Evolutionary conservation across 2,797 vertebrate species (phyloP).

Genomic region (Arrhamphus sclerolepis): DNA sequence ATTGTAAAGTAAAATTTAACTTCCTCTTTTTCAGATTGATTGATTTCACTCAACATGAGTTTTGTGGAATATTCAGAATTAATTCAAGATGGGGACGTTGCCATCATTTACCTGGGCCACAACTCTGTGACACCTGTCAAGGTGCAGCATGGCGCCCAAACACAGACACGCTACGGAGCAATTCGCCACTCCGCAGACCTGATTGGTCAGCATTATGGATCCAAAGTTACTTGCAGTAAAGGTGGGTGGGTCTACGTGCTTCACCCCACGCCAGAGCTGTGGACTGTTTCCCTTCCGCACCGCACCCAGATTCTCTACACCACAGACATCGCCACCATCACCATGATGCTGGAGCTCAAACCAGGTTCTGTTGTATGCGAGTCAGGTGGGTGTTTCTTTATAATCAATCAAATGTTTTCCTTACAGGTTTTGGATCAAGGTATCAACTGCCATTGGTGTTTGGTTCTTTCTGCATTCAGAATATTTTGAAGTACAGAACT

Average conservation of each 20-base stretch:
- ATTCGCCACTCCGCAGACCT: conserved; percentile 93
- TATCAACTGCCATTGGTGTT: too few relatives aligned
- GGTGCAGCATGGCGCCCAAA: conserved; percentile 89
- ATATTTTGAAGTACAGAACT: too few relatives aligned
- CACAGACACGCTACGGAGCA: conserved; percentile 94
- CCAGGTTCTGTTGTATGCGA: conserved; percentile 95
- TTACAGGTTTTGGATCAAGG: not conserved
- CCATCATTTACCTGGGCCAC: conserved; percentile 90
- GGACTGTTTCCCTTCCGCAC: conserved; percentile 93
- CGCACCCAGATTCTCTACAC: conserved; percentile 98
- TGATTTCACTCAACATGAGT: conserved; percentile 85
- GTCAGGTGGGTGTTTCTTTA: conserved; percentile 83
- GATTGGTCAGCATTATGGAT: conserved; percentile 91
- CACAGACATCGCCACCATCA: conserved; percentile 94
- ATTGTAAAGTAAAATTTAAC: too few relatives aligned
- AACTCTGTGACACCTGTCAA: conserved; percentile 92
- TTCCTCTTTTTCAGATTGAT: conserved; percentile 11
- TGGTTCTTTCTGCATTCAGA: too few relatives aligned
- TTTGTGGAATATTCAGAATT: conserved; percentile 90
- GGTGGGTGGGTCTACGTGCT: conserved; percentile 96
- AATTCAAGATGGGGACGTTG: conserved; percentile 91
- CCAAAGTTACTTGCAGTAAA: conserved; percentile 95
- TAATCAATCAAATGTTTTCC: not conserved
- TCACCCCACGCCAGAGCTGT: conserved; percentile 95
- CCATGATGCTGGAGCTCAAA: conserved; percentile 97